Evolutionary conservation across 2,888 invertebrate genomes (phyloP).

Genomic region (Campaea margaritaria): DNA sequence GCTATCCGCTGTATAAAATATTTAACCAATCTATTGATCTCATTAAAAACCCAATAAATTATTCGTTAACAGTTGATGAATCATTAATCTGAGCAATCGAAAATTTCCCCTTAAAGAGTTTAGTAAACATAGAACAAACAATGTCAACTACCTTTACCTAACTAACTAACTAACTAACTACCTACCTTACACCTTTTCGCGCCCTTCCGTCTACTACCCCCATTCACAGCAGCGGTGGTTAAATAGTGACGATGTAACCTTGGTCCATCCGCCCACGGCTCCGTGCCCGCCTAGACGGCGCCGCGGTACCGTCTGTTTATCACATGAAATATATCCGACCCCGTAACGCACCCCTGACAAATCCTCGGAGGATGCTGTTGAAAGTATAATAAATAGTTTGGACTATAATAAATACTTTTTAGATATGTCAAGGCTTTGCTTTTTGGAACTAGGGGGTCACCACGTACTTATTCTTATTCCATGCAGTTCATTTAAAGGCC

Average conservation of each 20-base stretch:
- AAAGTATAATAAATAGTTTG: constrained; percentile 6
- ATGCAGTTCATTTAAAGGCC: too few relatives aligned
- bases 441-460: too few relatives aligned
- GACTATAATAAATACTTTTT: constrained; percentile 6
- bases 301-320: constrained; percentile 33
- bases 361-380: constrained; percentile 7
- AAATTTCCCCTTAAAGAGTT: too few relatives aligned
- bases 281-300: constrained; percentile 53
- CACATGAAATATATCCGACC: constrained; percentile 31
- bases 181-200: constrained; percentile 38
- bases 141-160: too few relatives aligned
- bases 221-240: constrained; percentile 33
- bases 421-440: background rate
- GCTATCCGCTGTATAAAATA: too few relatives aligned
- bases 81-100: too few relatives aligned
- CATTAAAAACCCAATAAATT: too few relatives aligned
- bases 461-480: too few relatives aligned
- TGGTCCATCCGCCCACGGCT: constrained; percentile 43
- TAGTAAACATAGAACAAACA: too few relatives aligned
- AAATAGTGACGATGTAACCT: constrained; percentile 42
- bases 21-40: too few relatives aligned
- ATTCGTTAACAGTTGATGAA: too few relatives aligned
- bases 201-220: constrained; percentile 44
- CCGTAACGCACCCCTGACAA: constrained; percentile 18
- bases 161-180: too few relatives aligned